Evolutionary conservation across 2,888 invertebrate species (phyloP).

Genomic region (Machimus rusticus): DNA sequence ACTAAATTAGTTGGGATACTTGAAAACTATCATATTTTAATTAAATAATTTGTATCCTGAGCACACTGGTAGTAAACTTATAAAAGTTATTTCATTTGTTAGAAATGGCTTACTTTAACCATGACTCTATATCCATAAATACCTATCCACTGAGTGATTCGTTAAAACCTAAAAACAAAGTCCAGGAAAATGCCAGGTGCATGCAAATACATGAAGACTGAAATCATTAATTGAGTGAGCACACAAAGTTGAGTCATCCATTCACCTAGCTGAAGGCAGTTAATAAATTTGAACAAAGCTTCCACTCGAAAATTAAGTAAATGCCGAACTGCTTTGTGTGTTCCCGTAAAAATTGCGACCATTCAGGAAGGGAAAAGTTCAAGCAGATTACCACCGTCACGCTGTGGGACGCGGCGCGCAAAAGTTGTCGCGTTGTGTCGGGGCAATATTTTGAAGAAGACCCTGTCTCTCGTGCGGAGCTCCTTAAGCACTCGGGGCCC

Average conservation of each 20-base stretch:
- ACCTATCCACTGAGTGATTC: no score
- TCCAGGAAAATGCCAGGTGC: not conserved
- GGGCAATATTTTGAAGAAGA: not conserved
- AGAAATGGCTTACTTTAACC: no score
- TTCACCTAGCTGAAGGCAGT: not conserved
- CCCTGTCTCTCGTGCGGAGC: not conserved
- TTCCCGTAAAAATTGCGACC: not conserved
- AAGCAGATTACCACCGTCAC: not conserved
- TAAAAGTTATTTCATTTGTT: no score
- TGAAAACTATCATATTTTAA: no score
- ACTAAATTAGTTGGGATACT: no score
- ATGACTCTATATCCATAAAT: no score
- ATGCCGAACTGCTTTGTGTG: not conserved
- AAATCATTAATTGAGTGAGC: not conserved
- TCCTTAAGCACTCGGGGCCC: not conserved
- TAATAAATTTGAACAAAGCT: not conserved
- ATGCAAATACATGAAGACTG: not conserved
- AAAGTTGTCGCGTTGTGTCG: not conserved
- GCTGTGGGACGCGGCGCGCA: not conserved
- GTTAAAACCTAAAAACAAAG: not conserved
- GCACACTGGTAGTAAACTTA: no score
- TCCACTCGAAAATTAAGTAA: not conserved
- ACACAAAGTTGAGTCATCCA: not conserved
- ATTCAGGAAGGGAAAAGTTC: not conserved
- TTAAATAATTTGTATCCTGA: no score